Evolutionary conservation across 2,797 vertebrate genomes (phyloP).

Genomic region (Bucorvus abyssinicus): DNA sequence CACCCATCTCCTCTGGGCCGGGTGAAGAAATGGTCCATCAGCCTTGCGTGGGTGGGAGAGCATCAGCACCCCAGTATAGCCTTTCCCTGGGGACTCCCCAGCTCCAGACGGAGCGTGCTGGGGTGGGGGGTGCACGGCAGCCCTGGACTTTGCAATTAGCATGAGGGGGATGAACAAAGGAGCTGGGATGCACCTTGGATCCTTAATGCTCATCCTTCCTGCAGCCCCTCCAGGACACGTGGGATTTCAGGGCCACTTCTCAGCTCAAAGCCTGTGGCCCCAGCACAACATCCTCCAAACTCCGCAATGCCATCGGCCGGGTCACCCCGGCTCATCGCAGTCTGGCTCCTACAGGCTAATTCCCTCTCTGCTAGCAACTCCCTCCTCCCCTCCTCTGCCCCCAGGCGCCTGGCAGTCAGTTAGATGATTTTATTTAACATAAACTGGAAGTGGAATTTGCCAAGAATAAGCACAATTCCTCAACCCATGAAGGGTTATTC

Average conservation of each 20-base stretch:
- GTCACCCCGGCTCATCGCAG: not conserved
- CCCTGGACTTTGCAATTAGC: not conserved
- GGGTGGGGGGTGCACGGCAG: not conserved
- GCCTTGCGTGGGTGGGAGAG: not conserved
- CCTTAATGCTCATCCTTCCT: not conserved
- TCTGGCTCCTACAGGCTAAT: not conserved
- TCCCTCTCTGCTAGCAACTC: not conserved
- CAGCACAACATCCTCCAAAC: not conserved
- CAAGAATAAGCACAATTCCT: not conserved
- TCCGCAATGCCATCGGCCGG: not conserved
- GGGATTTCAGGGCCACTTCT: not conserved
- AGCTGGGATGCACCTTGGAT: not conserved
- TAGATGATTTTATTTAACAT: not conserved
- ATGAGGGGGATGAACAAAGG: rapidly evolving
- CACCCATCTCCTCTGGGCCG: not conserved
- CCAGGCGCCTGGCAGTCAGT: not conserved
- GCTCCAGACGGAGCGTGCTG: not conserved
- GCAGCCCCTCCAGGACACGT: not conserved
- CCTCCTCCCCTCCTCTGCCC: not conserved
- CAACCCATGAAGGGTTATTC: not conserved
- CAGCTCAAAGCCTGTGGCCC: not conserved
- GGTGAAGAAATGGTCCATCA: not conserved
- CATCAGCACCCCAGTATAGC: not conserved
- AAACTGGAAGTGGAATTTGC: not conserved
- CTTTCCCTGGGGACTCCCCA: not conserved